phyloP scores from a whole-genome alignment of 2,888 invertebrate genomes.

The Ecliptopera silaceata region DNA sequence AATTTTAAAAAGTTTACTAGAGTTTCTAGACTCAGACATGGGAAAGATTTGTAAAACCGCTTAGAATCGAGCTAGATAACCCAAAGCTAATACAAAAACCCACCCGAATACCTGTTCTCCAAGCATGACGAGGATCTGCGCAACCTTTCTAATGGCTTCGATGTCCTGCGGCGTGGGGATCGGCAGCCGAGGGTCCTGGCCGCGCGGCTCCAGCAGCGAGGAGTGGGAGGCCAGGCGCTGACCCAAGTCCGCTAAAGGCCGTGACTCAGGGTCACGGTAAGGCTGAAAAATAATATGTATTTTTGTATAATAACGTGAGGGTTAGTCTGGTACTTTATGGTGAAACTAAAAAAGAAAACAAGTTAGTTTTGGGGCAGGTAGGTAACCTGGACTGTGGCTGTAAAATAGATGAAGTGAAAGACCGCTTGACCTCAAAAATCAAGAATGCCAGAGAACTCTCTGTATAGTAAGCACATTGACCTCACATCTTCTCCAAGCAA shows the following conservation, averaged over 20 bases:
- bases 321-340: too few species aligned
- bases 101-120: conserved; percentile 66
- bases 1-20: not conserved
- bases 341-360: too few species aligned
- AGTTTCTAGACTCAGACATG: not conserved
- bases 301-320: not conserved
- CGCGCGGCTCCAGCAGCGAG: conserved; percentile 38
- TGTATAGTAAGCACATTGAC: too few species aligned
- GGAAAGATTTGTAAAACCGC: not conserved
- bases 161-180: conserved; percentile 62
- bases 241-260: conserved; percentile 48
- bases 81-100: not conserved
- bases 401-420: too few species aligned
- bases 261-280: conserved; percentile 36
- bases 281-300: conserved; percentile 20
- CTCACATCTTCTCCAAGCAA: not conserved
- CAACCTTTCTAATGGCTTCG: conserved; percentile 68
- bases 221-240: conserved; percentile 45
- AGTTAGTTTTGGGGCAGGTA: too few species aligned
- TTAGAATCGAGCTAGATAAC: not conserved
- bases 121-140: conserved; percentile 67
- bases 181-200: conserved; percentile 48
- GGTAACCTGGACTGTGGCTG: too few species aligned
- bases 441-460: too few species aligned
- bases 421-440: too few species aligned